Conservation (phyloP, 2,113 vertebrate genomes). For the Ursus arctos region DNA sequence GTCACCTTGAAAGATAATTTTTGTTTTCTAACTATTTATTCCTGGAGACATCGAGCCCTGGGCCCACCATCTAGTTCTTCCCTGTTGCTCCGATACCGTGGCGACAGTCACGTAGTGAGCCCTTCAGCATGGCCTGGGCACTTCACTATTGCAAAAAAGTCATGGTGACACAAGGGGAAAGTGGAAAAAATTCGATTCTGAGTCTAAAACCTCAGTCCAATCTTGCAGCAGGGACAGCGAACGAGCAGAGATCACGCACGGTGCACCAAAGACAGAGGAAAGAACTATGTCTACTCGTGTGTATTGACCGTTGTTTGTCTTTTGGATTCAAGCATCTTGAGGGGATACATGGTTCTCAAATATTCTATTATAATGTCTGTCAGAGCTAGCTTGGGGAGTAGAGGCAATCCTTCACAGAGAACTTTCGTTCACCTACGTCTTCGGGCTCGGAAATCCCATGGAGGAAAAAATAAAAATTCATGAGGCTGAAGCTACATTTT, state of each 20-base stretch:
- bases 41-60: background rate
- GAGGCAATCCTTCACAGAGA: background rate
- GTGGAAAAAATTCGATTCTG: background rate
- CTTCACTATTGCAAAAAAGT: background rate
- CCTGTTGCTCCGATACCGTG: fast-evolving
- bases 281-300: background rate
- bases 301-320: background rate
- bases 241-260: background rate
- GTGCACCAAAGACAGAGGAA: background rate
- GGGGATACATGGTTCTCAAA: background rate
- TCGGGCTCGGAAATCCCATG: background rate
- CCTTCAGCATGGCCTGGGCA: background rate
- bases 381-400: background rate
- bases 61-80: too few relatives aligned
- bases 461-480: slow-evolving; percentile 2
- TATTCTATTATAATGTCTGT: background rate
- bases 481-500: background rate
- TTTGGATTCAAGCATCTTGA: background rate
- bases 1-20: too few relatives aligned
- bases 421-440: background rate
- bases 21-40: background rate
- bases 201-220: background rate
- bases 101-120: fast-evolving
- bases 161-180: background rate
- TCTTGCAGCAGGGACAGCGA: background rate